Conservation (phyloP, 2,888 invertebrate species). For the Gibbula magus region DNA sequence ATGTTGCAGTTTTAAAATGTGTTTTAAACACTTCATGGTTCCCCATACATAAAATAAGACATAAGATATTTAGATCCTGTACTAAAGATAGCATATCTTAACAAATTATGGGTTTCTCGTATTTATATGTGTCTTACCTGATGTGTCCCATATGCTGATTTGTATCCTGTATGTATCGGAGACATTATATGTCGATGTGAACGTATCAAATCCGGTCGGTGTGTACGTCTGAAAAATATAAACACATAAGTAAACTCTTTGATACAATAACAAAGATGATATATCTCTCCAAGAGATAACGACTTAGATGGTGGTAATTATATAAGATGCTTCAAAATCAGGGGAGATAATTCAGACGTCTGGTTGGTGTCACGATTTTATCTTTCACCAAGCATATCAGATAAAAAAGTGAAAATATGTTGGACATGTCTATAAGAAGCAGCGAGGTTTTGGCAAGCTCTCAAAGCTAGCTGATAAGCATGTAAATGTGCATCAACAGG, state of each 20-base stretch:
- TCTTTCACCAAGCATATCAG: background rate
- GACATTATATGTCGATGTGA: conserved; percentile 64
- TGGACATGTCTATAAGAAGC: background rate
- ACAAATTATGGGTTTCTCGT: no score
- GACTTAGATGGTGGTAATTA: no score
- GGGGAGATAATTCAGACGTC: background rate
- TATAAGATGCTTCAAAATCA: background rate
- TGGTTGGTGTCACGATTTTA: background rate
- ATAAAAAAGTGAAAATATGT: background rate
- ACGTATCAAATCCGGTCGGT: conserved; percentile 68
- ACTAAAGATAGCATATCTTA: no score
- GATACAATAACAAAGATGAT: conserved; percentile 1
- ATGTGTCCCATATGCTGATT: conserved; percentile 70
- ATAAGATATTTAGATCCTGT: no score
- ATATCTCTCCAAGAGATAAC: no score
- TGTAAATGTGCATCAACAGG: background rate
- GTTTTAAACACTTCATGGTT: no score
- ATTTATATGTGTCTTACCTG: conserved; percentile 50
- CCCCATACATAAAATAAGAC: no score
- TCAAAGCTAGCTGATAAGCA: conserved; percentile 3
- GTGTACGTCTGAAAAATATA: conserved; percentile 63
- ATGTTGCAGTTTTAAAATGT: no score
- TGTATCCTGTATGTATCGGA: conserved; percentile 68
- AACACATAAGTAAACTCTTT: background rate
- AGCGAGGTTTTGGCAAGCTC: background rate